Evolutionary conservation across 2,113 vertebrate genomes (phyloP).

Genomic region (Stegostoma tigrinum): DNA sequence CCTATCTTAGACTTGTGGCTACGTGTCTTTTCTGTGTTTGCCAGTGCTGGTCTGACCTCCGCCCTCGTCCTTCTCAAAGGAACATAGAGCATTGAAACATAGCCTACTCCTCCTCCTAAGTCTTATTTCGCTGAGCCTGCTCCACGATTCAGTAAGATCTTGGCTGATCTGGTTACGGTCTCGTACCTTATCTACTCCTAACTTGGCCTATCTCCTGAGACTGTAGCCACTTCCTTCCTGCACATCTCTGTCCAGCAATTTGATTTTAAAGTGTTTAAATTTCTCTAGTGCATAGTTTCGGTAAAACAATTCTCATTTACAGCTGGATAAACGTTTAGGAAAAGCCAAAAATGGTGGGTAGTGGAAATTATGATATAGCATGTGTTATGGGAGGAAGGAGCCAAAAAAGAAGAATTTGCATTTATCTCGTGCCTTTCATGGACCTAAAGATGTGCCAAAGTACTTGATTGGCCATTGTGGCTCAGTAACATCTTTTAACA

Average conservation of each 20-base stretch:
- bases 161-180: background rate
- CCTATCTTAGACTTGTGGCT: background rate
- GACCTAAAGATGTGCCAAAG: background rate
- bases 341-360: background rate
- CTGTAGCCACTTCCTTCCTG: background rate
- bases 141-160: too few species aligned
- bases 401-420: background rate
- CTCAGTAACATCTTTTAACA: background rate
- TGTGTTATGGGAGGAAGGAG: background rate
- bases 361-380: too few species aligned
- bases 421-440: background rate
- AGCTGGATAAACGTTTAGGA: background rate
- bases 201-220: background rate
- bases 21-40: background rate
- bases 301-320: background rate
- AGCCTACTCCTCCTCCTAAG: too few species aligned
- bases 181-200: background rate
- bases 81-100: too few species aligned
- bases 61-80: background rate
- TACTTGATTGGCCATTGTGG: background rate
- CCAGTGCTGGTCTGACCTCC: background rate
- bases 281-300: background rate
- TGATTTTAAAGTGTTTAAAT: background rate
- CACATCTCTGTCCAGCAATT: background rate
- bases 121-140: too few species aligned